Evolutionary conservation across 2,888 invertebrate genomes (phyloP), one percentile per base, ranked within the genome.

Genomic region (Chymomyza fuscimana): DNA sequence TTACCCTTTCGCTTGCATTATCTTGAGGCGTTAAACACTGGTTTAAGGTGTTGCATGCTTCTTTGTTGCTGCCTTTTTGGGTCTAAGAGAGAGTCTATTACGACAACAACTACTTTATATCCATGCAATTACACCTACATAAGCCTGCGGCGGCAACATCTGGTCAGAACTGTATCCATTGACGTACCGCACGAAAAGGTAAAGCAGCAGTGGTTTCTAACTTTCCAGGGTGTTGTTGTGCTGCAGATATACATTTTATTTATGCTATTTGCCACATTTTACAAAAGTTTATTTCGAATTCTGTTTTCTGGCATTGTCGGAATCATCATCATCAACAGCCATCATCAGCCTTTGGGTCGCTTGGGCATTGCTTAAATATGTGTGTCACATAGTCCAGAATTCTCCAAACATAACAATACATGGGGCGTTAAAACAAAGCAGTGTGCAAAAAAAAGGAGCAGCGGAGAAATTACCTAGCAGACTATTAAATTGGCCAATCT

Each of bases 121-220:
- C 58, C 87, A 84, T 82, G 87, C 84, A 88, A 88, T 81, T 84
- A 84, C 83, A 84, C 83, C 83, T 84, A 84, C 85, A 65, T 76
- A 61, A 67, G 88, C 87, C 88, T 81, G 73, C 63, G 87, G 88
- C 85, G 77, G 81, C 87, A 84, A 77, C 88, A 84, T 88, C 88
- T 84, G 84, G 82, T 84, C 87, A 75, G 65, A 75, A 66, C 72
- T 61, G 58, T 58, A 15, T 22, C 16, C 16, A 19, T 15, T 54
- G 52, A 10, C 16, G 52, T 4, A 19, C 9, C 19, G 52, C 19
- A 19, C 52, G 19, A 54, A 54, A 16, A 16, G 16, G 52, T 54
- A 16, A 16, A 19, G 52, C 19, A 19, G 10, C 19, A 19, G 52
- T 10, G 52, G 7, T 19, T 19, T 54, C 19, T 9, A 19, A 7